Percentiles rank a stretch among this genome's conserved stretches.
Evolutionary conservation across 1,140 invertebrate species (phyloP).

Genomic region (Eubasilissa regina): DNA sequence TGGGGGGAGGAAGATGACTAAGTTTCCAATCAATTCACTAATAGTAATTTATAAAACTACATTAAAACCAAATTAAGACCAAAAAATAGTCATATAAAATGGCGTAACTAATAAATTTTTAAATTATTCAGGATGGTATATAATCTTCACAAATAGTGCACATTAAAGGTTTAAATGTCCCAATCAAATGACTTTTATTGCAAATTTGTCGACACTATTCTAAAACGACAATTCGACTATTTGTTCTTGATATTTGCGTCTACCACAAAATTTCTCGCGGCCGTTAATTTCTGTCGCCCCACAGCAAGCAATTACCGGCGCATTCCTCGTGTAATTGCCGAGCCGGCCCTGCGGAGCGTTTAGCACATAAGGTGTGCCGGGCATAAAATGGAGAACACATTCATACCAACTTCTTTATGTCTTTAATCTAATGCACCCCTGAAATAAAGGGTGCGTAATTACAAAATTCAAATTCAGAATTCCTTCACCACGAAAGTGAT

Average conservation of each 20-base stretch:
- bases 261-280: conserved; percentile 47
- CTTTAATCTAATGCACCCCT: conserved; percentile 43
- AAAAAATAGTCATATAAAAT: too few relatives aligned
- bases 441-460: conserved; percentile 14
- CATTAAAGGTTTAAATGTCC: too few relatives aligned
- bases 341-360: conserved; percentile 19
- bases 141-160: too few relatives aligned
- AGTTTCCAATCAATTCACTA: too few relatives aligned
- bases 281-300: conserved; percentile 44
- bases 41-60: too few relatives aligned
- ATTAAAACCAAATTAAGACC: too few relatives aligned
- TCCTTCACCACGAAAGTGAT: neutral
- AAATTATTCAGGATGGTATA: too few relatives aligned
- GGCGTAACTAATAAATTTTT: too few relatives aligned
- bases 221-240: too few relatives aligned
- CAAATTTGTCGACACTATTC: too few relatives aligned
- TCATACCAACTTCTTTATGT: neutral
- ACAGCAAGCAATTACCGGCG: neutral
- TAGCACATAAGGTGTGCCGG: conserved; percentile 34
- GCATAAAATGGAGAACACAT: neutral
- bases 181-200: too few relatives aligned
- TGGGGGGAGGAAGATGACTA: too few relatives aligned
- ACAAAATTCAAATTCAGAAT: conserved; percentile 17
- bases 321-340: conserved; percentile 53
- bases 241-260: neutral